A percentile compares a stretch with the other conserved stretches of the same genome.
phyloP scores from a whole-genome alignment of 2,113 vertebrate species.

The Arenaria interpres region DNA sequence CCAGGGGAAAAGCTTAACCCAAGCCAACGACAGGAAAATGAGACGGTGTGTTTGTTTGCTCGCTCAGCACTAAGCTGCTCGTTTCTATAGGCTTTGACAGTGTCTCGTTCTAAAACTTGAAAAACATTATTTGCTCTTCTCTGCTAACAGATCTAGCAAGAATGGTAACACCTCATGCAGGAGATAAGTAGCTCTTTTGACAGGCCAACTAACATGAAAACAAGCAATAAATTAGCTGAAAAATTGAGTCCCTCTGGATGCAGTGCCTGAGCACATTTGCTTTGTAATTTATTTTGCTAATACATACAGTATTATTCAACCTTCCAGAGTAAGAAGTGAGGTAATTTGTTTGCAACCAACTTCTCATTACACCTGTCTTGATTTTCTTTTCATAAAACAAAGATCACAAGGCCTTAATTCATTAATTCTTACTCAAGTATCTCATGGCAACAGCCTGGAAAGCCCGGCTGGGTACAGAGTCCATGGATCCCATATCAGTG shows the following conservation, averaged over 20 bases:
- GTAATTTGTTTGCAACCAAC: not conserved
- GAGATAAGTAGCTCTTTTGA: not conserved
- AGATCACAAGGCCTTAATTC: not conserved
- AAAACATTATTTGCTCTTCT: not conserved
- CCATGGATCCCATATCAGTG: not conserved
- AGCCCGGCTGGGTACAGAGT: not conserved
- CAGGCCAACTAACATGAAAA: not conserved
- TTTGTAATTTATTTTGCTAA: conserved; percentile 28
- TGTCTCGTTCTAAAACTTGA: not conserved
- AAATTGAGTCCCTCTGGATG: not conserved
- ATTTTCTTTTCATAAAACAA: not conserved
- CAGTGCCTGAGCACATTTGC: not conserved
- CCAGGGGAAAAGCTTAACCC: not conserved
- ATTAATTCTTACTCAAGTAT: not conserved
- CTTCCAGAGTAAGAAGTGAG: not conserved
- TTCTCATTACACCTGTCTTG: not conserved
- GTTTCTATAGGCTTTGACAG: not conserved
- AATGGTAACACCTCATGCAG: not conserved
- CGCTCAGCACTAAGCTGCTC: not conserved
- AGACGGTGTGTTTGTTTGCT: not conserved
- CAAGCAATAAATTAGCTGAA: conserved; percentile 1
- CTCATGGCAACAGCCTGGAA: not conserved
- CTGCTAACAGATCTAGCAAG: not conserved
- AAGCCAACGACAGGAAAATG: not conserved
- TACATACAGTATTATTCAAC: not conserved